Base-by-base conservation (phyloP, 2,888 invertebrate genomes). In the Diaprepes abbreviatus region DNA sequence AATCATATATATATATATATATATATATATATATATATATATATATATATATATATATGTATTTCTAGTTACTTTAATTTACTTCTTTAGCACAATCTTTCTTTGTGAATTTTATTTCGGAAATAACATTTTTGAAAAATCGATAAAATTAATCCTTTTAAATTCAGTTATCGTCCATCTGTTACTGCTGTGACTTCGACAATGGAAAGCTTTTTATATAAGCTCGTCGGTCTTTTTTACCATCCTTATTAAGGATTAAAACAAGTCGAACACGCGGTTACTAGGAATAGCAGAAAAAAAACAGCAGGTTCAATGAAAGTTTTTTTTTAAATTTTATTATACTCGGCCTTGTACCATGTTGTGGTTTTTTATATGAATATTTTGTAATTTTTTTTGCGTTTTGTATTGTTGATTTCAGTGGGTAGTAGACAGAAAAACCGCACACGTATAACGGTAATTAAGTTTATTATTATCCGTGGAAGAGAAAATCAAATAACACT, bases 401-500 rank as follows among this genome's bases (percentile, higher is more conserved):
- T 12, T 28, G 14, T 50, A 28, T 28, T 28, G 28, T 50, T 14
- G 48, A 24, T 28, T 9, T 9, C 14, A 12, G 48, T 12, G 48
- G 28, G 16, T 28, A 16, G 12, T 31, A 50, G 48, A 48, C 24
- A 48, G 48, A 48, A 48, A 48, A 48, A 50, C 48, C 48, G 28
- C 28, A 12, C n/a, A 24, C 14, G 17, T 3, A 43, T 21, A 43
- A 43, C 21, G 19, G 43, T 19, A 19, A 43, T 10, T 43, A 9
- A 14, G 6, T 1, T 36, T n/a, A n/a, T 36, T 36, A 40, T 17
- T 17, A 17, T 9, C 33, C 7, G 5, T 24, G 5, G 3, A 24
- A 24, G n/a, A n/a, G n/a, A n/a, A 24, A 24, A 24, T 4, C 5
- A 24, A 24, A 24, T 24, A 24, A 4, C n/a, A n/a, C 24, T 24